These are phyloP conservation scores for Propsilocerus akamusi DNA, from an alignment of 1,140 invertebrate genomes.

Conservation along the genomic window DNA sequence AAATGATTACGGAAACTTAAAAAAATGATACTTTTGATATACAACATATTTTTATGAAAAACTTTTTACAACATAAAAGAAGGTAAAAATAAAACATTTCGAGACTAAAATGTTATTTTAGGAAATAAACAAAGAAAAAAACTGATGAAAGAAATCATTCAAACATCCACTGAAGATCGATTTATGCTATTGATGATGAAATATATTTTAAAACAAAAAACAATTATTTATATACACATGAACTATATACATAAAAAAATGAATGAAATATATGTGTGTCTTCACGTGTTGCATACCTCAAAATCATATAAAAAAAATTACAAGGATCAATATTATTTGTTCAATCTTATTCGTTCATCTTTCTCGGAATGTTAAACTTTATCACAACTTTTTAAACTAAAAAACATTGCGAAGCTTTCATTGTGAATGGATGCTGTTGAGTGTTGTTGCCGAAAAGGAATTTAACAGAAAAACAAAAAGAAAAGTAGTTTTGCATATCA, in stretches of 20 bases:
- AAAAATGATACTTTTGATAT: constrained; percentile 1
- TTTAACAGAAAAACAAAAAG: no score
- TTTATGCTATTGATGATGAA: constrained; percentile 2
- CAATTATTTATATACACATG: constrained; percentile 2
- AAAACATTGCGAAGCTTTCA: no score
- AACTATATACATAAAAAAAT: constrained; percentile 1
- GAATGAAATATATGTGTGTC: constrained; percentile 2
- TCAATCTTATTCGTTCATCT: neutral
- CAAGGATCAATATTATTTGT: neutral
- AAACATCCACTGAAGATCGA: neutral
- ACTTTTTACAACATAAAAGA: neutral
- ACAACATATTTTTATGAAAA: constrained; percentile 3
- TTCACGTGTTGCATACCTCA: constrained; percentile 4
- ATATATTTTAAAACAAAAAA: neutral
- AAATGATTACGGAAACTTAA: constrained; percentile 1
- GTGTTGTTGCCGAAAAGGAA: no score
- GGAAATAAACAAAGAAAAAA: neutral
- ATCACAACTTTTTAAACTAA: no score
- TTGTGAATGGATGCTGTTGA: no score
- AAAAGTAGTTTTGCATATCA: no score
- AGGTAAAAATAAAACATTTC: neutral
- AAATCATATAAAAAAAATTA: neutral
- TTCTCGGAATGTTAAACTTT: no score
- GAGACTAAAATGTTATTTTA: constrained; percentile 1
- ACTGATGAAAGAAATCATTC: no score